A percentile compares a stretch with the other conserved stretches of the same genome.
Conservation (phyloP, 2,113 vertebrate genomes). For the Castor canadensis region DNA sequence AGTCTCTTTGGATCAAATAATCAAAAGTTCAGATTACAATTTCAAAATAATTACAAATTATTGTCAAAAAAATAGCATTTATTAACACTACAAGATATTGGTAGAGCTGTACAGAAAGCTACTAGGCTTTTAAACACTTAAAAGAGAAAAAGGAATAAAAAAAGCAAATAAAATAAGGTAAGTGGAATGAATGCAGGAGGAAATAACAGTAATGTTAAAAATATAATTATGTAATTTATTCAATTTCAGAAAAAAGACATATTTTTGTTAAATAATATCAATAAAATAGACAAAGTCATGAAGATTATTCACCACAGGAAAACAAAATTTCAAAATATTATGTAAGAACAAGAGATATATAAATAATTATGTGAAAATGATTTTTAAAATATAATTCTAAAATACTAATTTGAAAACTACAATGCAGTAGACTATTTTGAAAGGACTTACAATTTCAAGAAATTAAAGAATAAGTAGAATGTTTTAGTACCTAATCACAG, state of each 20-base stretch:
- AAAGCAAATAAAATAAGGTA: not conserved
- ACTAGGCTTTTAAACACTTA: not conserved
- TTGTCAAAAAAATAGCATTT: not conserved
- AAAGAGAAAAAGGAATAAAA: not conserved
- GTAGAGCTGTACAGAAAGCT: not conserved
- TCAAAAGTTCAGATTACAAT: not conserved
- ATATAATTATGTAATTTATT: not conserved
- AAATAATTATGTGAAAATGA: not conserved
- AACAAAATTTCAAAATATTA: not conserved
- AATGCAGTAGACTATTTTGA: not conserved
- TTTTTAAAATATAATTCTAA: slow-evolving; percentile 15
- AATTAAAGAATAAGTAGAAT: not conserved
- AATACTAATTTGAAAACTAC: not conserved
- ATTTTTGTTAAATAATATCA: not conserved
- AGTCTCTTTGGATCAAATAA: not conserved
- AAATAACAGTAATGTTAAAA: not conserved
- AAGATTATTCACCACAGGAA: not conserved
- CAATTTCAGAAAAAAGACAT: not conserved
- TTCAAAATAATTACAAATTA: not conserved
- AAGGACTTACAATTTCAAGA: not conserved
- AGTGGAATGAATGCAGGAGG: not conserved
- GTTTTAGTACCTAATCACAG: not conserved
- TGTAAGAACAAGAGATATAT: not conserved
- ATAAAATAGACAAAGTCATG: not conserved
- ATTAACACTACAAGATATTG: not conserved